phyloP scores from a whole-genome alignment of 2,113 vertebrate species.

The Aegypius monachus region DNA sequence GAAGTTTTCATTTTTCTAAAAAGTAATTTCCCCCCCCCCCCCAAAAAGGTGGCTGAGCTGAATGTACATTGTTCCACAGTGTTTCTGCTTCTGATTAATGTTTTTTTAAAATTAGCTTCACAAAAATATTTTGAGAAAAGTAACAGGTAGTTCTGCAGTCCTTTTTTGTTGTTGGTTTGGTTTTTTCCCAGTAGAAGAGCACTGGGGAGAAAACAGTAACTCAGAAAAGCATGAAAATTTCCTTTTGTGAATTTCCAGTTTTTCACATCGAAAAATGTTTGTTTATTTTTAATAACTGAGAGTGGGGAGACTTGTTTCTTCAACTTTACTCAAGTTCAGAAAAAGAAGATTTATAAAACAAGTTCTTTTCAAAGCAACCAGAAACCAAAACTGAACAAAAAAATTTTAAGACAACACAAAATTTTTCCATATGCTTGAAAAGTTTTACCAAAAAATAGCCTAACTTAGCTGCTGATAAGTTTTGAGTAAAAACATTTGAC shows the following conservation, averaged over 20 bases:
- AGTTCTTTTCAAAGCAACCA: neutral
- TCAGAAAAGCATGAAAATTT: neutral
- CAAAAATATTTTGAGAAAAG: neutral
- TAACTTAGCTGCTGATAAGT: neutral
- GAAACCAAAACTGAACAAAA: neutral
- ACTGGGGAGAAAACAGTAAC: neutral
- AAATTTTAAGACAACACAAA: neutral
- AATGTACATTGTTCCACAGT: fast-evolving
- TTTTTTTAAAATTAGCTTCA: neutral
- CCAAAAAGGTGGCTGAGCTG: neutral
- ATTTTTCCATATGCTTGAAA: neutral
- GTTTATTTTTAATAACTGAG: neutral
- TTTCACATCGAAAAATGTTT: neutral
- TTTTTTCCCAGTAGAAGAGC: neutral
- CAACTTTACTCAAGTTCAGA: neutral
- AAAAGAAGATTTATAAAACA: neutral
- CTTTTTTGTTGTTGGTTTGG: neutral
- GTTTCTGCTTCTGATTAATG: neutral
- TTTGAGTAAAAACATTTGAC: neutral
- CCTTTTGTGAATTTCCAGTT: neutral
- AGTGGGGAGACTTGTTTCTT: neutral
- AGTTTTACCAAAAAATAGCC: neutral
- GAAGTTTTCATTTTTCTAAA: neutral
- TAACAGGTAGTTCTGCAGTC: neutral
- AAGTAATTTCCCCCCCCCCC: neutral